Percentiles rank a stretch among this genome's conserved stretches.
These are phyloP conservation scores for Spodoptera littoralis DNA, from an alignment of 2,888 invertebrate genomes.

Conservation along the genomic window DNA sequence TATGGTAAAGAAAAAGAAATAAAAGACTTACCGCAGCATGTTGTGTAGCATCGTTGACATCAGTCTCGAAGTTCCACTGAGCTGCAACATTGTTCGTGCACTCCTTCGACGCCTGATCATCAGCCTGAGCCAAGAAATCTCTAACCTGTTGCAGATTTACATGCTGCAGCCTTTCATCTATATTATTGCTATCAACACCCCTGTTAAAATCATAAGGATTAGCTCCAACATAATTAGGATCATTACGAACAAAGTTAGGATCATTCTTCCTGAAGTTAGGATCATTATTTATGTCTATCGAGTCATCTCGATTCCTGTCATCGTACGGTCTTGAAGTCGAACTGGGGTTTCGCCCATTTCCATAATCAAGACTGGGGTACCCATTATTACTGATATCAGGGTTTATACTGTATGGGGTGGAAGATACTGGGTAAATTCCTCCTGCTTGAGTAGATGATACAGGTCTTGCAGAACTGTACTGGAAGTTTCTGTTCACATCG, in stretches of 20 bases:
- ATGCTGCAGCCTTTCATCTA: conserved; percentile 81
- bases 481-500: conserved; percentile 75
- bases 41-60: conserved; percentile 95
- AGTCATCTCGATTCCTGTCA: conserved; percentile 77
- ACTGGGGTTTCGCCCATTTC: conserved; percentile 73
- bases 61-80: conserved; percentile 96
- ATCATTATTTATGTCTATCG: conserved; percentile 84
- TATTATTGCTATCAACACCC: conserved; percentile 73
- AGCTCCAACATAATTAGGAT: conserved; percentile 80
- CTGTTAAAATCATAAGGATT: conserved; percentile 83
- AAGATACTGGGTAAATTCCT: conserved; percentile 76
- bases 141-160: conserved; percentile 84
- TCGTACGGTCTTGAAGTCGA: conserved; percentile 69
- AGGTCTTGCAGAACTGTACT: conserved; percentile 76
- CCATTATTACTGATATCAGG: conserved; percentile 86
- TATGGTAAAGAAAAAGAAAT: background rate
- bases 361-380: conserved; percentile 76
- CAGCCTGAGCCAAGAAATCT: conserved; percentile 91
- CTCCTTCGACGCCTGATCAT: conserved; percentile 93
- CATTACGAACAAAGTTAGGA: conserved; percentile 85
- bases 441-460: conserved; percentile 65
- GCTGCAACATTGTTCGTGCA: conserved; percentile 96
- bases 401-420: conserved; percentile 78
- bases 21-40: conserved; percentile 93
- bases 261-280: conserved; percentile 84